Base-by-base conservation (phyloP, 2,888 invertebrate species). In the Linhomoeus sp. region DNA sequence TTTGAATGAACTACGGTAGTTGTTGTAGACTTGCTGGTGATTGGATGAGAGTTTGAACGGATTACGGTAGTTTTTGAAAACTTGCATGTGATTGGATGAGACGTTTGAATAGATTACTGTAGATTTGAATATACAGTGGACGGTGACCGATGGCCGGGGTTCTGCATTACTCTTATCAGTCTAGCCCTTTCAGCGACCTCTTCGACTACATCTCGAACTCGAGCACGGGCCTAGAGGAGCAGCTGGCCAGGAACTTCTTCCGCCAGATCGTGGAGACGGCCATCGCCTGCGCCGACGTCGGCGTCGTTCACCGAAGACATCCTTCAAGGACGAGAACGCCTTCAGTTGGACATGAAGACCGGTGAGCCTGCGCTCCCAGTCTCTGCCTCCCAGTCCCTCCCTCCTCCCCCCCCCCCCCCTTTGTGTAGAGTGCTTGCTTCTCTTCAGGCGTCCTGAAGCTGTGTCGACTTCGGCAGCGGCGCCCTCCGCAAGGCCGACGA, bases 391-490 rank as follows among this genome's bases (percentile, higher is more conserved):
- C 5, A 29, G 7, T 29, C n/a, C n/a, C n/a, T n/a, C n/a, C n/a
- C n/a, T n/a, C n/a, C n/a, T n/a, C n/a, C n/a, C n/a, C n/a, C n/a
- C n/a, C n/a, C n/a, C n/a, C n/a, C n/a, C n/a, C n/a, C n/a, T n/a
- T n/a, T n/a, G n/a, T n/a, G n/a, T n/a, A n/a, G n/a, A n/a, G n/a
- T n/a, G n/a, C n/a, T n/a, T n/a, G n/a, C n/a, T n/a, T n/a, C n/a
- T n/a, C 12, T 29, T 5, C 29, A 29, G 29, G 29, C 42, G 65
- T 65, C 51, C 59, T 74, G 41, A 73, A 72, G 56, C 60, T 76
- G 48, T 75, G 76, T n/a, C 56, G 75, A 76, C 65, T 76, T 76
- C 58, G 75, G 75, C 35, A 74, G 74, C 26, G 75, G 75, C 43
- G 73, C 74, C 26, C 68, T 70, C 55, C 62, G 73, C 46, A 69